Evolutionary conservation across 2,113 vertebrate genomes (phyloP).

Genomic region (Mellivora capensis): DNA sequence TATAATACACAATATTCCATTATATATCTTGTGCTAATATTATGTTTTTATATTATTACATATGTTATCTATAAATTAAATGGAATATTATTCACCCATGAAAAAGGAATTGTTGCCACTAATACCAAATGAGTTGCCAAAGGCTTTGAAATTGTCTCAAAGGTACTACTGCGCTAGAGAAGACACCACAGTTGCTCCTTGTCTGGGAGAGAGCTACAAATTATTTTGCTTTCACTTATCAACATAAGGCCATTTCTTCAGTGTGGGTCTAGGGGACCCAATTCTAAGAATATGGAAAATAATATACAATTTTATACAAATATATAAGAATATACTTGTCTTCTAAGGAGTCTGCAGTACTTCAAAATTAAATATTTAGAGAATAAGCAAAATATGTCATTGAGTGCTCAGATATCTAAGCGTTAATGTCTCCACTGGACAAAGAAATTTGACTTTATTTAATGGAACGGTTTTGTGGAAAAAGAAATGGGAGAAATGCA

Average conservation of each 20-base stretch:
- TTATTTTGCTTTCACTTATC: background rate
- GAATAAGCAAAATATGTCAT: background rate
- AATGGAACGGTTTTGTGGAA: background rate
- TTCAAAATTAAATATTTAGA: background rate
- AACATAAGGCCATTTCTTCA: background rate
- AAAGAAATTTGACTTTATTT: background rate
- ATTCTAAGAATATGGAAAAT: background rate
- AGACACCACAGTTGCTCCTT: background rate
- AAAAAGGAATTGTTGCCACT: background rate
- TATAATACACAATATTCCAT: background rate
- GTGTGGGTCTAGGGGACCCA: background rate
- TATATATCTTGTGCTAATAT: background rate
- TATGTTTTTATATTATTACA: background rate
- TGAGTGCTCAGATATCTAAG: background rate
- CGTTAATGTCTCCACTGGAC: background rate
- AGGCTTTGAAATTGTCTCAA: background rate
- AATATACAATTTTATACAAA: background rate
- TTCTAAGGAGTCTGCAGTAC: background rate
- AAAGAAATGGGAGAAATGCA: background rate
- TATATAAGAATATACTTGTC: background rate
- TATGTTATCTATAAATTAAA: background rate
- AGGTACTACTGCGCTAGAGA: background rate
- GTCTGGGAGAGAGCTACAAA: background rate
- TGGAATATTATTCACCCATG: background rate
- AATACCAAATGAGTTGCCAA: background rate